Conservation (phyloP, 2,113 vertebrate species). For the Eolophus roseicapilla region DNA sequence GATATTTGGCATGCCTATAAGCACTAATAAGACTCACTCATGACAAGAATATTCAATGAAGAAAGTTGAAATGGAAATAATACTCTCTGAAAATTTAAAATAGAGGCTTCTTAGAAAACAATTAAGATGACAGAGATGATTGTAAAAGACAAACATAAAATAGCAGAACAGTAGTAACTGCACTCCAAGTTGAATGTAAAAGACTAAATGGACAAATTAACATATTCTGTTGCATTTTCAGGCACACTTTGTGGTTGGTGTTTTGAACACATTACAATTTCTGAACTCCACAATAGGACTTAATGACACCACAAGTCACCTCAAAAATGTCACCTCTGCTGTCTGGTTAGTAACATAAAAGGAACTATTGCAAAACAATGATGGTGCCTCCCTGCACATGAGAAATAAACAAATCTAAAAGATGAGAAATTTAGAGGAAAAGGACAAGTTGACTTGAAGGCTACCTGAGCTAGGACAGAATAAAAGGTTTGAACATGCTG, state of each 20-base stretch:
- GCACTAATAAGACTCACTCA: neutral
- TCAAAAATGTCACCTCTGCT: neutral
- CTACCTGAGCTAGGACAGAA: neutral
- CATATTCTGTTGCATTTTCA: neutral
- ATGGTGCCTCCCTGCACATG: neutral
- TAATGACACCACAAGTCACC: neutral
- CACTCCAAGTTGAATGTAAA: neutral
- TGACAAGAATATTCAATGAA: neutral
- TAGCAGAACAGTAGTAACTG: neutral
- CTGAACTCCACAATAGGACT: neutral
- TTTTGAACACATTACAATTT: neutral
- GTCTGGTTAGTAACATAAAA: neutral
- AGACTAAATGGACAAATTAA: neutral
- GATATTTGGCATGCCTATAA: neutral
- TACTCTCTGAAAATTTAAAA: neutral
- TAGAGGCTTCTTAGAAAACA: neutral
- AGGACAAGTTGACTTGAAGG: neutral
- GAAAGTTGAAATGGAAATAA: neutral
- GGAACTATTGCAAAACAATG: neutral
- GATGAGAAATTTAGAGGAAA: neutral
- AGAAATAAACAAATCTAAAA: neutral
- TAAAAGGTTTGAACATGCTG: neutral
- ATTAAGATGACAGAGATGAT: neutral
- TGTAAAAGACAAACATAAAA: neutral
- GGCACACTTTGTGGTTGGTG: accelerated